Percentiles rank a stretch among this genome's conserved stretches.
phyloP scores from a whole-genome alignment of 2,888 invertebrate species.

The Dolichopus griseipennis region DNA sequence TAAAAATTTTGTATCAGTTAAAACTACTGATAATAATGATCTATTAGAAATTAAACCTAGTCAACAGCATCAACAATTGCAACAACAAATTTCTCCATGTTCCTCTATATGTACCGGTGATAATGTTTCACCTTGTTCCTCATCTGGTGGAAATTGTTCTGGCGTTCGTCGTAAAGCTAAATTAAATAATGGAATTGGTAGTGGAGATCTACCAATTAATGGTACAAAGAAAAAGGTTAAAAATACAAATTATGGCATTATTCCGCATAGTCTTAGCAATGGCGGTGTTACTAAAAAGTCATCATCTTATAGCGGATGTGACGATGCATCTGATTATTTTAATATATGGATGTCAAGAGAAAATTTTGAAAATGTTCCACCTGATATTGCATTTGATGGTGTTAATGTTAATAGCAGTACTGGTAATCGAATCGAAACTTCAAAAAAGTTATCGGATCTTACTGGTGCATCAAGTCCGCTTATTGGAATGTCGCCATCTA shows the following conservation, averaged over 20 bases:
- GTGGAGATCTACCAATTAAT: slow-evolving; percentile 31
- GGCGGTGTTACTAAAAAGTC: slow-evolving; percentile 20
- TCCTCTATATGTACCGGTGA: slow-evolving; percentile 8
- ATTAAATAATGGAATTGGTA: neutral
- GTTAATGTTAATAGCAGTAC: slow-evolving; percentile 20
- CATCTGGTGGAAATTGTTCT: neutral
- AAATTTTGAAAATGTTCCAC: slow-evolving; percentile 40
- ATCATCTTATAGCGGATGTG: slow-evolving; percentile 16
- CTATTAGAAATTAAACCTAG: too few relatives aligned
- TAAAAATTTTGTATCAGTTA: neutral
- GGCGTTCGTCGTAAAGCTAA: slow-evolving; percentile 5
- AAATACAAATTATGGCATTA: slow-evolving; percentile 35
- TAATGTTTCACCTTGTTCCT: slow-evolving; percentile 9
- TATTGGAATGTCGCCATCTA: slow-evolving; percentile 17
- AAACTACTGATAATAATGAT: neutral
- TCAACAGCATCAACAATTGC: neutral
- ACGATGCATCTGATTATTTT: slow-evolving; percentile 27
- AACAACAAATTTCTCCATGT: slow-evolving; percentile 9
- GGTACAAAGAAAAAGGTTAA: slow-evolving; percentile 60
- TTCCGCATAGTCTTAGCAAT: slow-evolving; percentile 17
- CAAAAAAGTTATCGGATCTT: slow-evolving; percentile 13
- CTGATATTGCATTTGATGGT: slow-evolving; percentile 35
- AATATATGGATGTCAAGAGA: slow-evolving; percentile 42
- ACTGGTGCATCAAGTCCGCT: slow-evolving; percentile 25
- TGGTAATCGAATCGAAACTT: slow-evolving; percentile 32